phyloP scores from a whole-genome alignment of 2,113 vertebrate genomes.

The Paramisgurnus dabryanus region DNA sequence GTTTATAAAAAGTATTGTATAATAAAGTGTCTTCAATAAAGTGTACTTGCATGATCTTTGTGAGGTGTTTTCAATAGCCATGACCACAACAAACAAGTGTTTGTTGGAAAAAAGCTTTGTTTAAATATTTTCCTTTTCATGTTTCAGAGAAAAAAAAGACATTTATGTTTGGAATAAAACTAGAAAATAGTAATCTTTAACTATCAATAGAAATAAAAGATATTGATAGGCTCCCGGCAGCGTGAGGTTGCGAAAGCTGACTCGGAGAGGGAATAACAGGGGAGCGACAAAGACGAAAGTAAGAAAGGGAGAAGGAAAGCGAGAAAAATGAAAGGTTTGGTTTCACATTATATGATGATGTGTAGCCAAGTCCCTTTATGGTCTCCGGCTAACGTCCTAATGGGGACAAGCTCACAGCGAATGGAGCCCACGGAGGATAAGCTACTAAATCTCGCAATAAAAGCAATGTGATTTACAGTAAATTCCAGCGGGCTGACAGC shows the following conservation, averaged over 20 bases:
- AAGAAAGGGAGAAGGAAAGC: slow-evolving; percentile 69
- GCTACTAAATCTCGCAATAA: slow-evolving; percentile 99
- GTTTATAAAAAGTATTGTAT: too few species aligned
- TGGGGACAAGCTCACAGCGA: slow-evolving; percentile 99
- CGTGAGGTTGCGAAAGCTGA: slow-evolving; percentile 57
- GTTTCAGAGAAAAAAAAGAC: too few species aligned
- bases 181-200: neutral
- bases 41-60: too few species aligned
- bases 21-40: too few species aligned
- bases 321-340: slow-evolving; percentile 93
- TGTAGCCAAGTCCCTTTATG: slow-evolving; percentile 95
- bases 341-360: slow-evolving; percentile 95
- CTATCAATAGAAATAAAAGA: slow-evolving; percentile 76
- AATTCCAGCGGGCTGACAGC: slow-evolving; percentile 99
- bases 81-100: too few species aligned
- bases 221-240: slow-evolving; percentile 1
- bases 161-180: neutral
- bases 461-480: slow-evolving; percentile 99
- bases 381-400: slow-evolving; percentile 97
- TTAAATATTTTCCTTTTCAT: too few species aligned
- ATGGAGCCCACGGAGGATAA: slow-evolving; percentile 99
- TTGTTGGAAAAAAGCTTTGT: too few species aligned
- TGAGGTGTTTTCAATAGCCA: too few species aligned
- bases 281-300: slow-evolving; percentile 8
- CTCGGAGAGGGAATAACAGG: slow-evolving; percentile 65